phyloP scores from a whole-genome alignment of 2,797 vertebrate species.

The Cichlasoma orientale region DNA sequence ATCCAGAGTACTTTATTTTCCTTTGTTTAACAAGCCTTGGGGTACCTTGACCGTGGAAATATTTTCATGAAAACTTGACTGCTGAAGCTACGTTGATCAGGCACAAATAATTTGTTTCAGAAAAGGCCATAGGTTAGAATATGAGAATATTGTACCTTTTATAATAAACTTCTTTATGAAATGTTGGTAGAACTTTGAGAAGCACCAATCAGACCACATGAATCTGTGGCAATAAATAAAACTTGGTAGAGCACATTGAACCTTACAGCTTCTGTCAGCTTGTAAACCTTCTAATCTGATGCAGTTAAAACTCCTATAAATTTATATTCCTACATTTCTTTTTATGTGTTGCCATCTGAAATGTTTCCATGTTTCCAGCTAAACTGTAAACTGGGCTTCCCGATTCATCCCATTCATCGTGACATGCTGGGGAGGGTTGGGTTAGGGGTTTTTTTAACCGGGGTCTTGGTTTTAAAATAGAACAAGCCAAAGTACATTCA shows the following conservation, averaged over 20 bases:
- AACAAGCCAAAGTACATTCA: conserved; percentile 81
- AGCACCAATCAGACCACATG: background rate
- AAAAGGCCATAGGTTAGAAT: background rate
- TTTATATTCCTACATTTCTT: conserved; percentile 32
- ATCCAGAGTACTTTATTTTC: conserved; percentile 4
- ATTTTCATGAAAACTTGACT: conserved; percentile 6
- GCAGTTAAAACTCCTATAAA: conserved; percentile 31
- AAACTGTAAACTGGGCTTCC: conserved; percentile 68
- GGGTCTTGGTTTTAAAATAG: conserved; percentile 83
- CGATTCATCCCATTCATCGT: conserved; percentile 78
- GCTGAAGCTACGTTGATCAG: conserved; percentile 4
- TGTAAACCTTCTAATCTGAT: conserved; percentile 16
- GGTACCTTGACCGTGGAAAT: conserved; percentile 31
- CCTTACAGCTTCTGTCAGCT: background rate
- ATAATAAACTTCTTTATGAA: background rate
- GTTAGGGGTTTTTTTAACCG: conserved; percentile 65
- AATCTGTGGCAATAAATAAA: background rate
- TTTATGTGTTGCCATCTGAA: conserved; percentile 66
- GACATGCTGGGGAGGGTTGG: conserved; percentile 63
- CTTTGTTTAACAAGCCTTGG: conserved; percentile 15
- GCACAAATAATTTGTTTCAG: background rate
- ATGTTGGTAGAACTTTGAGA: conserved; percentile 7
- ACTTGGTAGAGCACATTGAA: background rate
- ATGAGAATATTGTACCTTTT: background rate
- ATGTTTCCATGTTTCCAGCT: conserved; percentile 76